Percentiles rank a stretch among this genome's conserved stretches.
Conservation (phyloP, 2,888 invertebrate species). For the Eudasyphora cyanicolor region DNA sequence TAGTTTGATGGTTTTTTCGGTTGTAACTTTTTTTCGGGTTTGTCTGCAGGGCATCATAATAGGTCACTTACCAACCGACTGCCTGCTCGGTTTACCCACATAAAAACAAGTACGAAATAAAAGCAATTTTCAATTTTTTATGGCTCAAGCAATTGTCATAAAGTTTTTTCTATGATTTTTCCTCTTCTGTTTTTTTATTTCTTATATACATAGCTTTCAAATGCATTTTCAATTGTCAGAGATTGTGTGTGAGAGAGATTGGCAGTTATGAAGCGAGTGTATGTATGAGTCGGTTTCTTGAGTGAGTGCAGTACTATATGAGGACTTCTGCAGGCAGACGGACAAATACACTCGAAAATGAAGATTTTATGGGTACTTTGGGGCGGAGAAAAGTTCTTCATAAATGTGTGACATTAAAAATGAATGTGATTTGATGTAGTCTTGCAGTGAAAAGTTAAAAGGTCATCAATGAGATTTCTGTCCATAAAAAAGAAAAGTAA, state of each 20-base stretch:
- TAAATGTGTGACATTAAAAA: too few species aligned
- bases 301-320: background rate
- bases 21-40: background rate
- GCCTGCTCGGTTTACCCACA: background rate
- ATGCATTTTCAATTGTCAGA: slow-evolving; percentile 6
- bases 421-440: too few species aligned
- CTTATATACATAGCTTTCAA: background rate
- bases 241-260: too few species aligned
- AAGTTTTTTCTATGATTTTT: background rate
- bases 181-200: background rate
- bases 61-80: background rate
- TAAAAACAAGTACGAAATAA: background rate
- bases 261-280: background rate
- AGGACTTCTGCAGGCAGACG: too few species aligned
- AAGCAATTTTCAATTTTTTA: background rate
- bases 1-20: background rate
- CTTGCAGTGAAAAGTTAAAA: too few species aligned
- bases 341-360: too few species aligned
- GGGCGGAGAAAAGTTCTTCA: too few species aligned
- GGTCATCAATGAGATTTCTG: too few species aligned
- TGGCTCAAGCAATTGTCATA: background rate
- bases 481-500: too few species aligned
- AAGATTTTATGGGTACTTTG: background rate
- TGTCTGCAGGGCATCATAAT: background rate
- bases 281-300: background rate